These are phyloP conservation scores for Chondrosia reniformis DNA, from an alignment of 37 sponge, comb jelly and placozoan genomes.

Conservation along the genomic window DNA sequence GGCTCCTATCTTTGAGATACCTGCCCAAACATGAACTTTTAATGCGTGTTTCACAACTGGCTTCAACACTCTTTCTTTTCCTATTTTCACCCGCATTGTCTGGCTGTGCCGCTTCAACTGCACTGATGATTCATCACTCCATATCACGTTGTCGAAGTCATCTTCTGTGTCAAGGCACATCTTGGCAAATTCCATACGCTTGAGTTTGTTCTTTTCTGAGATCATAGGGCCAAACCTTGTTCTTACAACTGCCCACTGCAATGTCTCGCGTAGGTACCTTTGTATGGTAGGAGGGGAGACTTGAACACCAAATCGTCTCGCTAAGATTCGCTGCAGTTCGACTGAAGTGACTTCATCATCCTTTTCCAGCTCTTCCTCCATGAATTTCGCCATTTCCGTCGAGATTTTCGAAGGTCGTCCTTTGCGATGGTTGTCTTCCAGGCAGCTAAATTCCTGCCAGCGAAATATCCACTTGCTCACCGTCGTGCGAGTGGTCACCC, in stretches of 20 bases:
- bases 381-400: not conserved
- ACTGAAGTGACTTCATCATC: conserved; percentile 3
- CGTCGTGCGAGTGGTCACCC: not conserved
- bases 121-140: conserved; percentile 10
- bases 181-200: conserved; percentile 2
- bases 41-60: conserved; percentile 2
- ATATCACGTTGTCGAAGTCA: not conserved
- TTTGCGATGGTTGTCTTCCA: not conserved
- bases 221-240: conserved; percentile 3
- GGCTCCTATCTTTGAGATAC: conserved; percentile 3
- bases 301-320: not conserved
- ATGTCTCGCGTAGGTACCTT: not conserved
- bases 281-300: not conserved
- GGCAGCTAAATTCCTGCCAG: not conserved
- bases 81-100: conserved; percentile 4
- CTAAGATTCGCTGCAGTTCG: not conserved
- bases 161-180: not conserved
- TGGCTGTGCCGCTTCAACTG: not conserved
- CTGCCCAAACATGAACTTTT: conserved; percentile 5
- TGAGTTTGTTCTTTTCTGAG: not conserved
- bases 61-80: conserved; percentile 5
- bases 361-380: not conserved
- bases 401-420: not conserved
- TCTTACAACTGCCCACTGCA: conserved; percentile 4
- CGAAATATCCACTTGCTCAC: conserved; percentile 11